Evolutionary conservation across 2,888 invertebrate species (phyloP).

Genomic region (Mythimna vitellina): DNA sequence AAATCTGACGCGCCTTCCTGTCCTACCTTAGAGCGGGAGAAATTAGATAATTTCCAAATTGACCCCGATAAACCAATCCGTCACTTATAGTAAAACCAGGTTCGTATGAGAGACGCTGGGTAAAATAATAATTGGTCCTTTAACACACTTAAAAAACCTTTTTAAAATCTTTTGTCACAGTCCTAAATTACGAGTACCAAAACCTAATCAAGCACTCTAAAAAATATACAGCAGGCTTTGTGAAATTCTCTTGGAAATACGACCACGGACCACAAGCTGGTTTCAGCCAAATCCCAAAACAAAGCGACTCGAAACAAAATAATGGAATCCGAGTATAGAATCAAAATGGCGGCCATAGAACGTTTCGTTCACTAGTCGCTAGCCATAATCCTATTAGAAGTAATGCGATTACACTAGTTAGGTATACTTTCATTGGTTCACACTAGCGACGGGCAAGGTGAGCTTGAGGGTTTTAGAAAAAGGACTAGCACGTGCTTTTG

Average conservation of each 20-base stretch:
- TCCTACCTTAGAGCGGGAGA: too few species aligned
- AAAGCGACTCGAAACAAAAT: constrained; percentile 63
- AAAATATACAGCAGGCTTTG: constrained; percentile 39
- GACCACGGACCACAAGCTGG: constrained; percentile 45
- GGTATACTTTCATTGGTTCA: constrained; percentile 57
- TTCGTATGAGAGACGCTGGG: neutral
- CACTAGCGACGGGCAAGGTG: constrained; percentile 25
- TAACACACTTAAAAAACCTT: too few species aligned
- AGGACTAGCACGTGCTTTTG: too few species aligned
- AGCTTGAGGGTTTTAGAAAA: constrained; percentile 30
- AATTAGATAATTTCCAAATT: too few species aligned
- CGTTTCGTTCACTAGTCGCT: constrained; percentile 58
- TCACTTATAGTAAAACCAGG: neutral
- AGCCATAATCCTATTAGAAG: constrained; percentile 62
- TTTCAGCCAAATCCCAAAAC: constrained; percentile 55
- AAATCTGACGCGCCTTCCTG: too few species aligned
- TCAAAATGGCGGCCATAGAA: constrained; percentile 52
- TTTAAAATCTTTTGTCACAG: neutral
- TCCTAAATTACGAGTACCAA: constrained; percentile 10
- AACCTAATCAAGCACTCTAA: constrained; percentile 29
- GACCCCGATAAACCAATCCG: neutral
- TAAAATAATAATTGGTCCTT: neutral
- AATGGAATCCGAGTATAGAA: constrained; percentile 46
- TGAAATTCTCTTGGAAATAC: constrained; percentile 46
- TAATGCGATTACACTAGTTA: constrained; percentile 64